phyloP scores from a whole-genome alignment of 1,140 invertebrate species.

The Hylaeus volcanicus region DNA sequence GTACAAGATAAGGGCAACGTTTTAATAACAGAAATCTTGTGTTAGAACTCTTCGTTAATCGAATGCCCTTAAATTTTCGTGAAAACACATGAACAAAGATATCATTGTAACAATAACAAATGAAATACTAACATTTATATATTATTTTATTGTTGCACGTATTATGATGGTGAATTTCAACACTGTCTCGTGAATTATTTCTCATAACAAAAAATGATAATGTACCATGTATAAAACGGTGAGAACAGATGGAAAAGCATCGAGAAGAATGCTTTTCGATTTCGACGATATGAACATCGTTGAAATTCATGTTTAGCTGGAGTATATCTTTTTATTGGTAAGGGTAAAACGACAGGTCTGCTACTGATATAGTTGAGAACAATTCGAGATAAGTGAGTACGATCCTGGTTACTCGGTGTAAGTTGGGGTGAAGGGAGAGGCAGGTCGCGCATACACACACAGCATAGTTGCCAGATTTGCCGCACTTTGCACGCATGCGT shows the following conservation, averaged over 20 bases:
- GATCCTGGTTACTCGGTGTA: constrained; percentile 61
- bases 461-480: not conserved
- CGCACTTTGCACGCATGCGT: too few species aligned
- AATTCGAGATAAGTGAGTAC: constrained; percentile 44
- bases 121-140: not conserved
- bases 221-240: too few species aligned
- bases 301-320: not conserved
- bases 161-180: not conserved
- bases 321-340: not conserved
- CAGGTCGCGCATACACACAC: constrained; percentile 57
- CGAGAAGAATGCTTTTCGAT: not conserved
- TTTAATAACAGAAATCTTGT: not conserved
- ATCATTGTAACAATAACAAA: too few species aligned
- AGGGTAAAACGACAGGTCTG: not conserved
- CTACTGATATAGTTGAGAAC: not conserved
- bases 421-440: constrained; percentile 55
- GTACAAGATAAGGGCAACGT: not conserved
- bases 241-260: not conserved
- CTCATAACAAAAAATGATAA: not conserved
- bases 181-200: not conserved
- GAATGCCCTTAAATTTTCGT: not conserved
- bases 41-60: not conserved
- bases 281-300: too few species aligned
- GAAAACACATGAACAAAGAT: not conserved
- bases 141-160: not conserved